phyloP scores from a whole-genome alignment of 2,797 vertebrate species.

The Rhabdophis nuchalis region DNA sequence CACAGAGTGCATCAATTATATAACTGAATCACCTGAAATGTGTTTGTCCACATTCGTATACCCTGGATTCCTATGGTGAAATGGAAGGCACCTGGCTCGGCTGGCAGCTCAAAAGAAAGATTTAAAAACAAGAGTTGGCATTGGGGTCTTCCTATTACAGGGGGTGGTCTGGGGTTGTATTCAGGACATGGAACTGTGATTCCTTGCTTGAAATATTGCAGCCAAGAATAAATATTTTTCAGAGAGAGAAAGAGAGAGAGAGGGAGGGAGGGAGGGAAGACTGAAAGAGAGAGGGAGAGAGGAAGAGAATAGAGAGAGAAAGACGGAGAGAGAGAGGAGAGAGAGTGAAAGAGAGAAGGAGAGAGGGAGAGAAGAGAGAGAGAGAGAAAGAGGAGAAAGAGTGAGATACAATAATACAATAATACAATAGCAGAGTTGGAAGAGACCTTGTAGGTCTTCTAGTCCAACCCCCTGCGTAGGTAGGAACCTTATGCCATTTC shows the following conservation, averaged over 20 bases:
- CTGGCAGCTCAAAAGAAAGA: constrained; percentile 6
- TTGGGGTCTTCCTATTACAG: constrained; percentile 20
- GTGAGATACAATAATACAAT: too few species aligned
- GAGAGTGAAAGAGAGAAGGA: too few species aligned
- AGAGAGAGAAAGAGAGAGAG: background rate
- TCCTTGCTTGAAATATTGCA: constrained; percentile 13
- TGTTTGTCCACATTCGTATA: constrained; percentile 12
- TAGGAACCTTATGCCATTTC: too few species aligned
- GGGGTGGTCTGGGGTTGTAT: background rate
- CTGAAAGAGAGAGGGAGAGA: background rate
- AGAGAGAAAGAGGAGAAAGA: too few species aligned
- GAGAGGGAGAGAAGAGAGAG: too few species aligned
- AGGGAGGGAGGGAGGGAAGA: background rate
- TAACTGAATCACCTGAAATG: constrained; percentile 38
- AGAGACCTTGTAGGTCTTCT: too few species aligned
- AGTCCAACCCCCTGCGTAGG: too few species aligned
- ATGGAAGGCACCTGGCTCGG: background rate
- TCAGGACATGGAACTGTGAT: background rate
- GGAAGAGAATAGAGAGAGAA: background rate
- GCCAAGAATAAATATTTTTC: constrained; percentile 24
- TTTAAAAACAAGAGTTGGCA: constrained; percentile 14
- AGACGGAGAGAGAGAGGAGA: too few species aligned
- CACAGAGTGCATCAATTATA: constrained; percentile 34
- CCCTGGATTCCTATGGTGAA: constrained; percentile 36
- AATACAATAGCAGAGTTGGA: too few species aligned